phyloP scores from a whole-genome alignment of 2,113 vertebrate genomes.

The Charadrius vociferus region DNA sequence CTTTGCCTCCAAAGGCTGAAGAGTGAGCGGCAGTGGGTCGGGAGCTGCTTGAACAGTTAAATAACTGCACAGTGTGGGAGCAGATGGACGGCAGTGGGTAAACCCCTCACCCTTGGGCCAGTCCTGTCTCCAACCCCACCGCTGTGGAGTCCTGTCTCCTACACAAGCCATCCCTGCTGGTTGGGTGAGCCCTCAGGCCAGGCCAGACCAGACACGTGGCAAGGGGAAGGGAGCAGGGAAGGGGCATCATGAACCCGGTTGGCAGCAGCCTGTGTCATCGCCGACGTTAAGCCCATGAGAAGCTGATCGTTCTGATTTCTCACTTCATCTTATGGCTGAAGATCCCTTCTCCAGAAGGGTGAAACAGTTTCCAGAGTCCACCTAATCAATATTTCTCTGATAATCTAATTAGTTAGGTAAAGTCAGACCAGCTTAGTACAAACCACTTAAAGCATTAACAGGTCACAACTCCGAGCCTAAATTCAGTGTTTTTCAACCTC shows the following conservation, averaged over 20 bases:
- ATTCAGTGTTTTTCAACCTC: background rate
- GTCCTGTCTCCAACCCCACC: background rate
- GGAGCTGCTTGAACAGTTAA: background rate
- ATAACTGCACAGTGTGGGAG: background rate
- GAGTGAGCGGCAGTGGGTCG: background rate
- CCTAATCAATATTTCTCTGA: background rate
- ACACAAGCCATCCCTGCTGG: fast-evolving
- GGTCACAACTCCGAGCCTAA: background rate
- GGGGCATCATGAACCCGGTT: fast-evolving
- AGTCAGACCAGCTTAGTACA: background rate
- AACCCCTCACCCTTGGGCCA: background rate
- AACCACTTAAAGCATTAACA: background rate
- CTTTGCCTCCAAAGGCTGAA: background rate
- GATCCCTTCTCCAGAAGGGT: background rate
- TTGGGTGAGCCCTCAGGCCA: background rate
- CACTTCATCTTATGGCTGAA: background rate
- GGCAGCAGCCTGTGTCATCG: background rate
- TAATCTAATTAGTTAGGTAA: background rate
- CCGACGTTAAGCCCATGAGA: background rate
- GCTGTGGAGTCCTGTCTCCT: background rate
- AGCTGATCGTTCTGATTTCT: background rate
- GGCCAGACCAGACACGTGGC: background rate
- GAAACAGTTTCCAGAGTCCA: background rate
- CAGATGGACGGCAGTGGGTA: background rate
- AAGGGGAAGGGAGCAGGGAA: background rate